These are phyloP conservation scores for Ectobius pallidus DNA, from an alignment of 2,888 invertebrate genomes.

Conservation along the genomic window DNA sequence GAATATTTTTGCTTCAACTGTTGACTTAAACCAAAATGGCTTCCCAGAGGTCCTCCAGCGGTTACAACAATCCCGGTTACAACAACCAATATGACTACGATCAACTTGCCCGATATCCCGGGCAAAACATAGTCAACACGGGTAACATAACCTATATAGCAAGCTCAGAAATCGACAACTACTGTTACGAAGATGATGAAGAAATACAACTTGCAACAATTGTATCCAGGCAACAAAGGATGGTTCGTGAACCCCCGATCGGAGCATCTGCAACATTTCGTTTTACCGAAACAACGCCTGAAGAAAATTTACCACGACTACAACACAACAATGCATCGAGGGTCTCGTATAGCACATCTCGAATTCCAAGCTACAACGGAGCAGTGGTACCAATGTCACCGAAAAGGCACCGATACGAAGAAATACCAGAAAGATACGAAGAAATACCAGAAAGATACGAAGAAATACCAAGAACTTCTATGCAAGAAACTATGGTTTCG, in stretches of 20 bases:
- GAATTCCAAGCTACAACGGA: too few species aligned
- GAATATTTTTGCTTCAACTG: too few species aligned
- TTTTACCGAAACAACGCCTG: not conserved
- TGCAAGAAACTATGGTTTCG: not conserved
- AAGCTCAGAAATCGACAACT: not conserved
- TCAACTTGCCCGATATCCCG: not conserved
- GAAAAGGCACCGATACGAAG: not conserved
- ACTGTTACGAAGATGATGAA: constrained; percentile 23
- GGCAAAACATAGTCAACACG: not conserved
- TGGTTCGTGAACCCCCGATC: constrained; percentile 43
- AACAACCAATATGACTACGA: constrained; percentile 38
- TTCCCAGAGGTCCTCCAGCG: constrained; percentile 12
- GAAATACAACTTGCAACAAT: not conserved
- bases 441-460: not conserved
- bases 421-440: not conserved
- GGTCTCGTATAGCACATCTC: too few species aligned
- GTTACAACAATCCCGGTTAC: constrained; percentile 41
- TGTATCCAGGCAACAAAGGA: constrained; percentile 48
- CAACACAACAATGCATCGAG: not conserved
- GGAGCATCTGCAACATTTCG: constrained; percentile 23
- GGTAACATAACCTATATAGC: constrained; percentile 5
- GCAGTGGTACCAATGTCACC: not conserved
- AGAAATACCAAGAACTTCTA: not conserved
- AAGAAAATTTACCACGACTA: too few species aligned
- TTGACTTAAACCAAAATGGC: not conserved